Conservation (phyloP, 2,888 invertebrate species). For the Cephus runcator region DNA sequence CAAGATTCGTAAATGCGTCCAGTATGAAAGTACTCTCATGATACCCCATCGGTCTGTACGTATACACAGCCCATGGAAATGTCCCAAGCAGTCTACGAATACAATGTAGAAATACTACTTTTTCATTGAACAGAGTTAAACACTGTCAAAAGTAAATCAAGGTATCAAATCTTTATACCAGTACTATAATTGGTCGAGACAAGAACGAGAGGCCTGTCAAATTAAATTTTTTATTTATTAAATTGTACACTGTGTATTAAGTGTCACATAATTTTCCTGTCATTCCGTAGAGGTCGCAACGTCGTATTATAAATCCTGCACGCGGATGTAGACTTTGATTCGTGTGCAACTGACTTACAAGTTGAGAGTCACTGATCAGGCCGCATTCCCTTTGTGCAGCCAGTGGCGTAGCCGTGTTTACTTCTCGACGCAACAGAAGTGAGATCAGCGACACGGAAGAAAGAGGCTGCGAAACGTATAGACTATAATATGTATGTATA, state of each 20-base stretch:
- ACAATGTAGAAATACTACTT: background rate
- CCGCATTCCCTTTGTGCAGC: constrained; percentile 52
- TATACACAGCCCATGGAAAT: too few relatives aligned
- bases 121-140: background rate
- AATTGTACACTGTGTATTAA: background rate
- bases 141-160: background rate
- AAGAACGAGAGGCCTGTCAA: too few relatives aligned
- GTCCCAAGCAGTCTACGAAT: background rate
- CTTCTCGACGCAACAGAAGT: constrained; percentile 38
- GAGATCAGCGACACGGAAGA: constrained; percentile 38
- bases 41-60: background rate
- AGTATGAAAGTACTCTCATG: background rate
- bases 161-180: background rate
- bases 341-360: background rate
- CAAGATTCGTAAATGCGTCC: background rate
- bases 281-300: background rate
- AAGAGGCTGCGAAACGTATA: constrained; percentile 28
- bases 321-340: constrained; percentile 25
- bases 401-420: constrained; percentile 52
- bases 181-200: too few relatives aligned
- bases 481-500: constrained; percentile 1
- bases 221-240: background rate
- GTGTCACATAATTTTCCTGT: background rate
- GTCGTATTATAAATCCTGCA: constrained; percentile 10
- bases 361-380: constrained; percentile 47